These are phyloP conservation scores for Drosophila melanosoma DNA, from an alignment of 2,888 invertebrate species.

Conservation along the genomic window DNA sequence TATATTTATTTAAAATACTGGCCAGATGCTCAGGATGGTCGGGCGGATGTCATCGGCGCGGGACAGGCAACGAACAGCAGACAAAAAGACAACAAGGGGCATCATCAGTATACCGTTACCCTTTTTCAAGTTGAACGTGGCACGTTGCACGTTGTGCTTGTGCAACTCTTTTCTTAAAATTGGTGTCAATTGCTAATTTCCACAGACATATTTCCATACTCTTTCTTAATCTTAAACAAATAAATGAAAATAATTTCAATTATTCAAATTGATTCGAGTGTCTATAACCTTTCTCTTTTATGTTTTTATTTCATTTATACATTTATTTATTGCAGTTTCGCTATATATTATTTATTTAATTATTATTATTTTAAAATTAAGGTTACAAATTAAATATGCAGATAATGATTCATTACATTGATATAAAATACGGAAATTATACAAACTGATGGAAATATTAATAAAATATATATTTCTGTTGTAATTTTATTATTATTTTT, in stretches of 20 bases:
- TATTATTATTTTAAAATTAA: background rate
- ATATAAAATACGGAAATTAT: no score
- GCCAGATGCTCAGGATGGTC: conserved; percentile 8
- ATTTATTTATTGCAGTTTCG: background rate
- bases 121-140: background rate
- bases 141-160: background rate
- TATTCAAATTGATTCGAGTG: background rate
- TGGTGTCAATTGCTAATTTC: background rate
- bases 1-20: background rate
- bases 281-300: background rate
- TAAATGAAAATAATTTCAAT: background rate
- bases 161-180: background rate
- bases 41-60: conserved; percentile 10
- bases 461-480: no score
- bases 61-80: background rate
- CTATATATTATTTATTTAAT: background rate
- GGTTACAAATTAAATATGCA: background rate
- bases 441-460: no score
- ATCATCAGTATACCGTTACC: conserved; percentile 2
- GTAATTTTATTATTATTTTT: no score
- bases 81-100: background rate
- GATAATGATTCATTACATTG: no score
- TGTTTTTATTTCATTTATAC: background rate
- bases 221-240: background rate
- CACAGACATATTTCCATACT: background rate